These are phyloP conservation scores for Pterobdella sp. DNA, from an alignment of 2,888 invertebrate species.

Conservation along the genomic window DNA sequence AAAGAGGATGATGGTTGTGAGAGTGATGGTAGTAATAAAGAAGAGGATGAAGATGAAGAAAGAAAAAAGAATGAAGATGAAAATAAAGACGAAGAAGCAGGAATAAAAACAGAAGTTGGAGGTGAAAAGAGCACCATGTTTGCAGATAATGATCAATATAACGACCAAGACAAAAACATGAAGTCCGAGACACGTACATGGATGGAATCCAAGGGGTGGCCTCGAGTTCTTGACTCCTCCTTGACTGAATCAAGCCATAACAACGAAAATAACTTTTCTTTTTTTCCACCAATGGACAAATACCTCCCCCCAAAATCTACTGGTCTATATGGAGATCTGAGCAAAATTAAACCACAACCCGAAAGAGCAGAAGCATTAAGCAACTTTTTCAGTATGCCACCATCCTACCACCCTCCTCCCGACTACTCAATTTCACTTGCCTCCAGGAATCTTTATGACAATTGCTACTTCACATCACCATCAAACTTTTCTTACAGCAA, in stretches of 20 bases:
- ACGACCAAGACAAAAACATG: not conserved
- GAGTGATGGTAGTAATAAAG: constrained; percentile 10
- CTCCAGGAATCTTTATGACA: constrained; percentile 19
- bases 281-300: not conserved
- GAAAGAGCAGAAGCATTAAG: not conserved
- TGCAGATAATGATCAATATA: not conserved
- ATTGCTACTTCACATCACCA: constrained; percentile 18
- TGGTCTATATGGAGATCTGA: not conserved
- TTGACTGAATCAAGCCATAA: constrained; percentile 23
- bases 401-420: constrained; percentile 6
- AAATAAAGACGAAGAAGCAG: not conserved
- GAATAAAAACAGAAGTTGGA: not conserved
- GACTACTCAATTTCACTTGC: constrained; percentile 19
- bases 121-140: not conserved
- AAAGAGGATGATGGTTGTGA: constrained; percentile 9
- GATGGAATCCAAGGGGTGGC: constrained; percentile 24
- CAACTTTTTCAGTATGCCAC: constrained; percentile 3
- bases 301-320: not conserved
- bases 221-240: constrained; percentile 23
- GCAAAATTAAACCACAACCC: not conserved
- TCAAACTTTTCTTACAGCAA: constrained; percentile 22
- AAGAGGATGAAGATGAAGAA: constrained; percentile 12
- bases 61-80: not conserved
- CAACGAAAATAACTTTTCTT: constrained; percentile 17
- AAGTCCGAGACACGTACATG: not conserved